phyloP scores from a whole-genome alignment of 1,140 invertebrate genomes.

The Apocrypta bakeri region DNA sequence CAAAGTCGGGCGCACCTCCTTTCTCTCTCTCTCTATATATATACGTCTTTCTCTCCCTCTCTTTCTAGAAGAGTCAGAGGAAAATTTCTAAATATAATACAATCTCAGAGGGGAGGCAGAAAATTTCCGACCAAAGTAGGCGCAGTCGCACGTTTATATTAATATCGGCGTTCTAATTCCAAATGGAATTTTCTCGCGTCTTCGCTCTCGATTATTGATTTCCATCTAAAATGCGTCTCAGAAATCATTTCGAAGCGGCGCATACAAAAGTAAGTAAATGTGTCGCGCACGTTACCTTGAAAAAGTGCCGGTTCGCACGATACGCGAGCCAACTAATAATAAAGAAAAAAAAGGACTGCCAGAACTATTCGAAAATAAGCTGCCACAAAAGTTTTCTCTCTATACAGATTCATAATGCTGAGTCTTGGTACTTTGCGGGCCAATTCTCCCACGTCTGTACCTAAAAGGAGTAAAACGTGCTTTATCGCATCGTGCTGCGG shows the following conservation, averaged over 20 bases:
- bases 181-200: not conserved
- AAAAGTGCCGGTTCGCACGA: not conserved
- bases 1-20: constrained; percentile 19
- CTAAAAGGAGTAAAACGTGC: constrained; percentile 11
- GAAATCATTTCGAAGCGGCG: not conserved
- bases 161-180: not conserved
- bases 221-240: not conserved
- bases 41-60: not conserved
- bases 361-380: not conserved
- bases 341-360: not conserved
- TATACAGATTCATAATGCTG: constrained; percentile 13
- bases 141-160: constrained; percentile 14
- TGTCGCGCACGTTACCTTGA: not conserved
- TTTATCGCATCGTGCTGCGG: constrained; percentile 19
- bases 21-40: not conserved
- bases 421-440: constrained; percentile 6
- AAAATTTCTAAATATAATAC: not conserved
- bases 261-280: not conserved
- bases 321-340: not conserved
- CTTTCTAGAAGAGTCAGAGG: not conserved
- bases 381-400: not conserved
- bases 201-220: not conserved
- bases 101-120: not conserved
- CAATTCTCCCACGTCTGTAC: not conserved
- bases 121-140: not conserved